Conservation (phyloP, 2,113 vertebrate genomes). For the Zeus faber region DNA sequence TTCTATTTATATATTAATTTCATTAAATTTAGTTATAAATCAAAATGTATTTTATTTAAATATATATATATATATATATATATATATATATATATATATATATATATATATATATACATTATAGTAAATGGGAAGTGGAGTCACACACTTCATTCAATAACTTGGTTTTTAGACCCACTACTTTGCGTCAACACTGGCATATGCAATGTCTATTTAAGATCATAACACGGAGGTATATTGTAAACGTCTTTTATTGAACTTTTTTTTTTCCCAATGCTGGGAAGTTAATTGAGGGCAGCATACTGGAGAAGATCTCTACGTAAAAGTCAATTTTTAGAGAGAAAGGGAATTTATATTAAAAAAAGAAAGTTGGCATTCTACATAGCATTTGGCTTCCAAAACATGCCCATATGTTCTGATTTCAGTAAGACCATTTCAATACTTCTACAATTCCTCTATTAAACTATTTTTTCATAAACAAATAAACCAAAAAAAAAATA, state of each 20-base stretch:
- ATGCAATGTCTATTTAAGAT: constrained; percentile 13
- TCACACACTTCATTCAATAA: too few relatives aligned
- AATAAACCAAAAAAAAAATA: constrained; percentile 41
- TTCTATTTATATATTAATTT: too few relatives aligned
- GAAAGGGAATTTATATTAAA: constrained; percentile 58
- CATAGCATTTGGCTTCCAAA: constrained; percentile 66
- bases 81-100: too few relatives aligned
- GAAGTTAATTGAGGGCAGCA: constrained; percentile 43
- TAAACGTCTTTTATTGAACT: constrained; percentile 78
- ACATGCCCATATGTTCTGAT: constrained; percentile 45
- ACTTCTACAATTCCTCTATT: constrained; percentile 51
- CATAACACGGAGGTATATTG: constrained; percentile 47
- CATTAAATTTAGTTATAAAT: too few relatives aligned
- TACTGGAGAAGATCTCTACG: constrained; percentile 51
- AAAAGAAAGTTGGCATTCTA: constrained; percentile 68
- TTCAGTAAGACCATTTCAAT: constrained; percentile 44
- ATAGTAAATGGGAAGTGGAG: too few relatives aligned
- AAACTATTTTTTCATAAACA: too few relatives aligned
- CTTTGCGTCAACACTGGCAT: too few relatives aligned
- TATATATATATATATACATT: too few relatives aligned
- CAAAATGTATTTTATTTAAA: too few relatives aligned
- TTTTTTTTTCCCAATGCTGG: constrained; percentile 63
- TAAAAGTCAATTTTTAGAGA: constrained; percentile 49
- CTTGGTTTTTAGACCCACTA: too few relatives aligned
- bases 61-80: too few relatives aligned